Evolutionary conservation across 2,888 invertebrate species (phyloP).

Genomic region (Tinea semifulvella): DNA sequence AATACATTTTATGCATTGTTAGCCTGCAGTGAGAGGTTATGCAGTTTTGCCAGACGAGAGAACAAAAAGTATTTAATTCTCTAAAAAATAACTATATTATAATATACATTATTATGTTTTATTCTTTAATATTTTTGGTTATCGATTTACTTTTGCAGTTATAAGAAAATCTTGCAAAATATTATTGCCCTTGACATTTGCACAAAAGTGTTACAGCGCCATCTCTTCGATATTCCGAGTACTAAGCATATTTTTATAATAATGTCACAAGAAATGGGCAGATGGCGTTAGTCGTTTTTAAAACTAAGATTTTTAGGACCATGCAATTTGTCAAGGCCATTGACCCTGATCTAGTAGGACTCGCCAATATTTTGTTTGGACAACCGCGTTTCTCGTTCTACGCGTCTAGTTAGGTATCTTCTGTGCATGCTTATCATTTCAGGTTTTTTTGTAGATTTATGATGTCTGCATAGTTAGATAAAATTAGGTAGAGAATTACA

Average conservation of each 20-base stretch:
- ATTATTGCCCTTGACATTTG: slow-evolving; percentile 58
- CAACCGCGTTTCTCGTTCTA: background rate
- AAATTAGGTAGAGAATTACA: too few species aligned
- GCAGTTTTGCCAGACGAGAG: too few species aligned
- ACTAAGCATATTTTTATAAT: background rate
- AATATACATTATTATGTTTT: background rate
- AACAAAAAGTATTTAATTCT: background rate
- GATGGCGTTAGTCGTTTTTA: slow-evolving; percentile 37
- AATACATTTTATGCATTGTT: slow-evolving; percentile 3
- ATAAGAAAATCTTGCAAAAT: slow-evolving; percentile 16
- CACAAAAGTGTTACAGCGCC: slow-evolving; percentile 34
- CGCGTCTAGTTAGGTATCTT: slow-evolving; percentile 13
- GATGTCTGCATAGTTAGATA: too few species aligned
- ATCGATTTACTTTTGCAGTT: background rate
- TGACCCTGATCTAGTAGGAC: slow-evolving; percentile 23
- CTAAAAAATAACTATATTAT: background rate
- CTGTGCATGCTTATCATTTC: slow-evolving; percentile 8
- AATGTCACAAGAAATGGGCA: slow-evolving; percentile 18
- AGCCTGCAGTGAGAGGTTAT: slow-evolving; percentile 8
- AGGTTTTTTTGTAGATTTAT: background rate
- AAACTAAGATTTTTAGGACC: background rate
- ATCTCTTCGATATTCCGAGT: slow-evolving; percentile 21
- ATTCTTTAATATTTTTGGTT: background rate
- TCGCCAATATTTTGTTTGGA: slow-evolving; percentile 9
- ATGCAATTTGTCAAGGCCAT: slow-evolving; percentile 21